Evolutionary conservation across 2,888 invertebrate genomes (phyloP).

Genomic region (Ochropacha duplaris): DNA sequence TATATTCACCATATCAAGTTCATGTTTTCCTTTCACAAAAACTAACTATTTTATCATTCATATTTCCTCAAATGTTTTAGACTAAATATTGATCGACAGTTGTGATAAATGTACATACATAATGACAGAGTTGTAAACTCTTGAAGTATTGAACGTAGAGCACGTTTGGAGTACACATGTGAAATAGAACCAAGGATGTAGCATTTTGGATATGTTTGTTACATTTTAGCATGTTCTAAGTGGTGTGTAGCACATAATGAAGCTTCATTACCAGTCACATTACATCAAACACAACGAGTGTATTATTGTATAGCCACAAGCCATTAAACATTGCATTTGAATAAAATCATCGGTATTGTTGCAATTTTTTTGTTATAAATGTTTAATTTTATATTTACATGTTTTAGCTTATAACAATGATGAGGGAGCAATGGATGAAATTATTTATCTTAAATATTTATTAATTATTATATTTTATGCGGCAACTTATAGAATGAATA

Average conservation of each 20-base stretch:
- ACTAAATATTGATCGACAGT: too few species aligned
- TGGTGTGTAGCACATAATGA: neutral
- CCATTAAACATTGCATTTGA: neutral
- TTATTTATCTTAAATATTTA: neutral
- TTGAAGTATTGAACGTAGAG: neutral
- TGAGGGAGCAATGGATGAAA: conserved; percentile 3
- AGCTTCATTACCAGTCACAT: neutral
- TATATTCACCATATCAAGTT: conserved; percentile 17
- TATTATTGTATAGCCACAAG: neutral
- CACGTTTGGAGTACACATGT: neutral
- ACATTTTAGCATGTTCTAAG: neutral
- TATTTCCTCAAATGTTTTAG: too few species aligned
- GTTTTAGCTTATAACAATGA: conserved; percentile 3
- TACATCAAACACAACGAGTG: neutral
- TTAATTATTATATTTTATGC: neutral
- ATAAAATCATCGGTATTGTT: neutral
- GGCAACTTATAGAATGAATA: too few species aligned
- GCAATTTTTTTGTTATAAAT: conserved; percentile 2
- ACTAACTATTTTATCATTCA: too few species aligned
- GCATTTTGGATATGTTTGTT: neutral
- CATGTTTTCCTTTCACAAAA: conserved; percentile 12
- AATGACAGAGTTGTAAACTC: neutral
- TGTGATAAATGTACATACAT: neutral
- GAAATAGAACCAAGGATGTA: neutral
- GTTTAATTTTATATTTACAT: neutral